A percentile compares a stretch with the other conserved stretches of the same genome.
phyloP scores from a whole-genome alignment of 2,888 invertebrate genomes.

The Allolobophora icterica region DNA sequence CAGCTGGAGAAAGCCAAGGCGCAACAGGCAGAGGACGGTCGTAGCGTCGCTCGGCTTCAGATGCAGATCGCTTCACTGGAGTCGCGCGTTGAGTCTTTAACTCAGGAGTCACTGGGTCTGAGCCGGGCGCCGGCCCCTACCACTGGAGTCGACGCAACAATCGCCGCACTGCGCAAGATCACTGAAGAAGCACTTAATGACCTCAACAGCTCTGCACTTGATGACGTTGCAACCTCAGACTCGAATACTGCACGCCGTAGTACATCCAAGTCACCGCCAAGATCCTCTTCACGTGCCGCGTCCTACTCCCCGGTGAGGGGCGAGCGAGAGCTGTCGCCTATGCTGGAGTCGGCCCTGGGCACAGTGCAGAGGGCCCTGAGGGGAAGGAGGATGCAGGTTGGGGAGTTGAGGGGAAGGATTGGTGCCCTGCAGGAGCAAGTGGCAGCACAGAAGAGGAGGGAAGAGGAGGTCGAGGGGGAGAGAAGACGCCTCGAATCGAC shows the following conservation, averaged over 20 bases:
- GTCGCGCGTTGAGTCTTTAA: neutral
- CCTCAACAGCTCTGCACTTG: slow-evolving; percentile 19
- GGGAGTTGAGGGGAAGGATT: slow-evolving; percentile 76
- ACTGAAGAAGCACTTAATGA: slow-evolving; percentile 30
- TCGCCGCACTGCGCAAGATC: slow-evolving; percentile 28
- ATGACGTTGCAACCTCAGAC: neutral
- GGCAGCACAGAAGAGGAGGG: slow-evolving; percentile 77
- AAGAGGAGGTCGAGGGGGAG: slow-evolving; percentile 68
- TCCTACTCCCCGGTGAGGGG: slow-evolving; percentile 28
- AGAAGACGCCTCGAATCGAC: slow-evolving; percentile 61
- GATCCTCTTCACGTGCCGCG: neutral
- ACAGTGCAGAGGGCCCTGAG: slow-evolving; percentile 73
- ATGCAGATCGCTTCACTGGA: slow-evolving; percentile 4
- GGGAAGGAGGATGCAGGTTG: slow-evolving; percentile 78
- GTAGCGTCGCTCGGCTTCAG: slow-evolving; percentile 18
- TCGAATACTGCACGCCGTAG: neutral
- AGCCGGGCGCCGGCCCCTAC: neutral
- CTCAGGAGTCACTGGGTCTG: neutral
- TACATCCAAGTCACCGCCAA: neutral
- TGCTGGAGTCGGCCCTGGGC: slow-evolving; percentile 12
- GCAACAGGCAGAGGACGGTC: neutral
- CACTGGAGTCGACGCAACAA: neutral
- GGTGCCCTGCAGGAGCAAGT: slow-evolving; percentile 83
- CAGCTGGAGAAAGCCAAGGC: neutral
- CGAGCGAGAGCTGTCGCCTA: neutral